These are phyloP conservation scores for Myocastor coypus DNA, from an alignment of 2,113 vertebrate species.

Conservation along the genomic window DNA sequence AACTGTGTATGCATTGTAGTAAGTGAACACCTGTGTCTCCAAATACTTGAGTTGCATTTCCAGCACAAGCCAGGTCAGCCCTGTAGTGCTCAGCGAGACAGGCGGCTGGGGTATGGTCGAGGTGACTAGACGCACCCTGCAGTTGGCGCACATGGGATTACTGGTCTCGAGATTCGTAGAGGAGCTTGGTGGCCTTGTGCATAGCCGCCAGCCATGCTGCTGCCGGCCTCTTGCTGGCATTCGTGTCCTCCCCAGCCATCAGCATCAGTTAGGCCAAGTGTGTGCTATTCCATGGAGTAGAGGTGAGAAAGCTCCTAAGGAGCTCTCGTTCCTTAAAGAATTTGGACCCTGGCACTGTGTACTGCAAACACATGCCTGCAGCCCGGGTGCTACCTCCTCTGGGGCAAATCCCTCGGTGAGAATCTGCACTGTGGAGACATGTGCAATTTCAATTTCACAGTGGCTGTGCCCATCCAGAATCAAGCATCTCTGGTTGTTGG, in stretches of 20 bases:
- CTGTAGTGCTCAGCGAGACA: neutral
- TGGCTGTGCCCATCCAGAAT: slow-evolving; percentile 95
- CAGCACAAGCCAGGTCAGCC: slow-evolving; percentile 56
- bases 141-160: slow-evolving; percentile 65
- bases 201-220: slow-evolving; percentile 94
- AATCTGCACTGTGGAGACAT: slow-evolving; percentile 94
- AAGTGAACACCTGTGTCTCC: slow-evolving; percentile 84
- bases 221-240: slow-evolving; percentile 88
- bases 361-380: slow-evolving; percentile 94
- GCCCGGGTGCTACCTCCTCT: slow-evolving; percentile 91
- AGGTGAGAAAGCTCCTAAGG: neutral
- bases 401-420: slow-evolving; percentile 93
- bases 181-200: slow-evolving; percentile 95
- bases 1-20: slow-evolving; percentile 87
- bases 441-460: slow-evolving; percentile 94
- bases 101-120: accelerated
- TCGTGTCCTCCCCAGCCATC: slow-evolving; percentile 89
- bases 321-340: neutral
- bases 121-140: neutral
- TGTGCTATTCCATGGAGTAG: neutral
- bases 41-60: slow-evolving; percentile 60
- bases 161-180: slow-evolving; percentile 93
- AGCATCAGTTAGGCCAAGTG: slow-evolving; percentile 87
- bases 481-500: slow-evolving; percentile 96
- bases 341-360: slow-evolving; percentile 75